Evolutionary conservation across 2,797 vertebrate genomes (phyloP).

Genomic region (Hoplostethus atlanticus): DNA sequence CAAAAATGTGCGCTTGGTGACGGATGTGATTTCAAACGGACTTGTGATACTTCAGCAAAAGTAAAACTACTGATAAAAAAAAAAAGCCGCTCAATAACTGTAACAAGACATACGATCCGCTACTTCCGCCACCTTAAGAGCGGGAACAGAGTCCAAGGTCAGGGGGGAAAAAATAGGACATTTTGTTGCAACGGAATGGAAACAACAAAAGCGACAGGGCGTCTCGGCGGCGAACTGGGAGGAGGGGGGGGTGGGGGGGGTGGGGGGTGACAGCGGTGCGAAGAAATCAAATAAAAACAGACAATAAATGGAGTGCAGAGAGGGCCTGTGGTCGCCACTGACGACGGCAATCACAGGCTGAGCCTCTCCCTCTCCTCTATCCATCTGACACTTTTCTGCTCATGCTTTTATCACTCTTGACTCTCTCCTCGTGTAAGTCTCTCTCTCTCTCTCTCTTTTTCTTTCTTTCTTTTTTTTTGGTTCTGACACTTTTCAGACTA

Average conservation of each 20-base stretch:
- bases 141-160: constrained; percentile 29
- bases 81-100: constrained; percentile 6
- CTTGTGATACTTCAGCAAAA: too few relatives aligned
- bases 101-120: too few relatives aligned
- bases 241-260: not conserved
- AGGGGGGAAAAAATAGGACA: constrained; percentile 44
- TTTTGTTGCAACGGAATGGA: constrained; percentile 62
- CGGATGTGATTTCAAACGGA: too few relatives aligned
- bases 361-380: constrained; percentile 10
- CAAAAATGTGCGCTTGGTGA: too few relatives aligned
- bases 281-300: constrained; percentile 73
- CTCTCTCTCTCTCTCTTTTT: constrained; percentile 33
- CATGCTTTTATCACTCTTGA: too few relatives aligned
- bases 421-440: constrained; percentile 40
- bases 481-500: constrained; percentile 33
- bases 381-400: constrained; percentile 26
- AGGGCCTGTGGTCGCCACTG: constrained; percentile 66
- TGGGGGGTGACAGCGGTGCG: constrained; percentile 56
- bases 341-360: constrained; percentile 30
- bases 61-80: not conserved
- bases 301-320: constrained; percentile 67
- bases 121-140: too few relatives aligned
- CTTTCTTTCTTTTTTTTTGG: constrained; percentile 20
- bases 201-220: constrained; percentile 68
- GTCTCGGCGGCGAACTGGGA: constrained; percentile 59